Evolutionary conservation across 2,113 vertebrate genomes (phyloP).

Genomic region (Falco punctatus): DNA sequence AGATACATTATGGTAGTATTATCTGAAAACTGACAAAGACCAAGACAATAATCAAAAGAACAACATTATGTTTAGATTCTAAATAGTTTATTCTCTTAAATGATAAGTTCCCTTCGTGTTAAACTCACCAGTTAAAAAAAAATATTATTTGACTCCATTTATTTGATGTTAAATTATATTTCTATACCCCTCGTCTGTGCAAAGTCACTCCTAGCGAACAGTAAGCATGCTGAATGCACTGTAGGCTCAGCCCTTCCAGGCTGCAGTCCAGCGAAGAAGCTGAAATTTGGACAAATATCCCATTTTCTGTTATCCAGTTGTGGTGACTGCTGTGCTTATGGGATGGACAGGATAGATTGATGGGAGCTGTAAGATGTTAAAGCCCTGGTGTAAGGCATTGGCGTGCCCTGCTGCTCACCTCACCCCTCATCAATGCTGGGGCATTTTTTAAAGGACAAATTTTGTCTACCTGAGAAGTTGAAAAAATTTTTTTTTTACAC

Average conservation of each 20-base stretch:
- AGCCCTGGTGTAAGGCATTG: background rate
- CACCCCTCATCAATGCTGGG: rapidly evolving
- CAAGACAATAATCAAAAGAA: background rate
- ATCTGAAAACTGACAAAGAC: background rate
- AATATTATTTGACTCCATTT: background rate
- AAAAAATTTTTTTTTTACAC: background rate
- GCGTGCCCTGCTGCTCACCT: rapidly evolving
- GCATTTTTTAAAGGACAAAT: background rate
- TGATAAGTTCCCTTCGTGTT: background rate
- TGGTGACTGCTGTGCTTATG: background rate
- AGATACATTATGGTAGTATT: background rate
- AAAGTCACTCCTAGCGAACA: background rate
- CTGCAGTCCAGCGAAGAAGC: background rate
- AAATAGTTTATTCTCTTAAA: background rate
- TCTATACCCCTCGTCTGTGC: background rate
- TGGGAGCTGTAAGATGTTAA: background rate
- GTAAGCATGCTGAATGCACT: background rate
- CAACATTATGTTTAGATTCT: background rate
- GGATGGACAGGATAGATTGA: background rate
- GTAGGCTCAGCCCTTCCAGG: background rate
- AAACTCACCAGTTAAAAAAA: background rate
- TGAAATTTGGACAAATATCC: background rate
- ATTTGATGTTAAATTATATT: background rate
- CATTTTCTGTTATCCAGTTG: background rate
- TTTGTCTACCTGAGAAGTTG: background rate